phyloP scores from a whole-genome alignment of 2,888 invertebrate genomes.

The Epicampocera succincta region DNA sequence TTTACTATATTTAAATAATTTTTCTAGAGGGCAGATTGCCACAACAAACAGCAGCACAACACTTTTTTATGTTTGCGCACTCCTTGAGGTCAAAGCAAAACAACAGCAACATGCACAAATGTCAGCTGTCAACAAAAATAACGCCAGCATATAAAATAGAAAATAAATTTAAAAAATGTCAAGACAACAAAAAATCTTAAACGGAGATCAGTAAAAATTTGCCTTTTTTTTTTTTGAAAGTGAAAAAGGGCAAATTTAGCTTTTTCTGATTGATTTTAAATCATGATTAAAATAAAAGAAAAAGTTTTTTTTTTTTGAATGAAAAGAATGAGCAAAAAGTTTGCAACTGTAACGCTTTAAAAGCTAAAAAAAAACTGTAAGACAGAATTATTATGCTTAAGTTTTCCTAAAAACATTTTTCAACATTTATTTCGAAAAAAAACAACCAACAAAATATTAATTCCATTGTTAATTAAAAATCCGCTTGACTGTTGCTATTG shows the following conservation, averaged over 20 bases:
- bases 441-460: background rate
- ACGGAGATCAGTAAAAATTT: background rate
- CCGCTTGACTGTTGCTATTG: background rate
- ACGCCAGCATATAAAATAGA: conserved; percentile 14
- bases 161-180: background rate
- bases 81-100: conserved; percentile 44
- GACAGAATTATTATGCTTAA: no score
- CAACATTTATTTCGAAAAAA: no score
- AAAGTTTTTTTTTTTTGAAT: no score
- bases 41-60: background rate
- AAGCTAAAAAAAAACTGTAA: no score
- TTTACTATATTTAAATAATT: background rate
- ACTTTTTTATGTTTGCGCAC: background rate
- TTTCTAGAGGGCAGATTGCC: background rate
- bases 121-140: conserved; percentile 55
- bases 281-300: no score
- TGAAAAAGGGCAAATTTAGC: no score
- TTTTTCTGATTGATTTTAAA: no score
- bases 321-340: no score
- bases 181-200: background rate
- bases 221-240: no score
- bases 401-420: no score
- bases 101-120: conserved; percentile 15
- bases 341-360: no score
- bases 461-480: background rate